A percentile compares a stretch with the other conserved stretches of the same genome.
Evolutionary conservation across 23 tunicate genomes (phyloP).

Genomic region (Styela plicata): DNA sequence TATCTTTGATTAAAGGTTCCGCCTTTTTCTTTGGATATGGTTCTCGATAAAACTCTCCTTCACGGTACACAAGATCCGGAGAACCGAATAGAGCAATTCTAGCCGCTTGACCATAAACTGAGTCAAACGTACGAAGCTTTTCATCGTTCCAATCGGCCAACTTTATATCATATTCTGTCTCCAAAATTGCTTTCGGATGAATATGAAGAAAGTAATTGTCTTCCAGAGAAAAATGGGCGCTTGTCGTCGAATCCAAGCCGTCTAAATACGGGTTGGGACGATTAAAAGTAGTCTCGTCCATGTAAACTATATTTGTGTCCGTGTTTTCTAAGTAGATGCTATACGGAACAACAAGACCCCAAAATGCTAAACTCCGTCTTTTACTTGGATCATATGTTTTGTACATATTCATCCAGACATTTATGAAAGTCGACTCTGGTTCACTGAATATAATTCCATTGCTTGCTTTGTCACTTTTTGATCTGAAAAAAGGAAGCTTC

Average conservation of each 20-base stretch:
- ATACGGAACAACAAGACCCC: conserved; percentile 48
- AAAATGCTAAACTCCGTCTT: conserved; percentile 26
- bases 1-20: neutral
- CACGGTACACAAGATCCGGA: conserved; percentile 38
- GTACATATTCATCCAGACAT: conserved; percentile 32
- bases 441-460: conserved; percentile 50
- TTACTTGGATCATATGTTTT: conserved; percentile 19
- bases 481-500: conserved; percentile 23
- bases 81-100: conserved; percentile 58
- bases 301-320: conserved; percentile 4
- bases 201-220: conserved; percentile 48
- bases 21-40: conserved; percentile 17
- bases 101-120: conserved; percentile 50
- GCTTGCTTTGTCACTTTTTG: conserved; percentile 43
- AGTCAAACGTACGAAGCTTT: conserved; percentile 33
- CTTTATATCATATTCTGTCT: conserved; percentile 12
- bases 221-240: conserved; percentile 24
- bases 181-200: conserved; percentile 28
- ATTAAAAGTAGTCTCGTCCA: conserved; percentile 44
- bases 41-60: conserved; percentile 18
- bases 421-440: conserved; percentile 28
- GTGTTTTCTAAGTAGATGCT: conserved; percentile 9
- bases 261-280: conserved; percentile 57
- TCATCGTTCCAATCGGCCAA: conserved; percentile 23
- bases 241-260: conserved; percentile 45